Evolutionary conservation across 2,113 vertebrate species (phyloP), one percentile per base, ranked within the genome.

Genomic region (Pogona vitticeps): DNA sequence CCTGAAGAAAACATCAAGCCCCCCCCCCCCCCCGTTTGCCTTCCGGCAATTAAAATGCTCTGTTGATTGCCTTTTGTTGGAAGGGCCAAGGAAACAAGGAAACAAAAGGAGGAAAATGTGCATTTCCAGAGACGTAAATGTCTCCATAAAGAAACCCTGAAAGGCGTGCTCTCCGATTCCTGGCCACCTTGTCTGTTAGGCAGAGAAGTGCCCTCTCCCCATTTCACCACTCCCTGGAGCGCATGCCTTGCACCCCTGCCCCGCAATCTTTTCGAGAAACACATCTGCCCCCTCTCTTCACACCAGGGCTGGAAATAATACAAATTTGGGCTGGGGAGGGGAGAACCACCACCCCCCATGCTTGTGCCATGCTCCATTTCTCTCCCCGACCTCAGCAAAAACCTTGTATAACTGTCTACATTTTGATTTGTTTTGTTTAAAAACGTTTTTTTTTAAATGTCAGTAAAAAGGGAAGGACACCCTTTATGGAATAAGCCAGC

Each of bases 11-110:
- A 71, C 42, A 13, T 17, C 17, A 40, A 23, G 73, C 23, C 20
- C 38, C 26, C 10, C 10, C n/a, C n/a, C n/a, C n/a, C n/a, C n/a
- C n/a, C n/a, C n/a, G n/a, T n/a, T n/a, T n/a, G 82, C 23, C 52
- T 86, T 80, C 58, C 78, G 31, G 76, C 67, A 86, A 86, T 42
- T 86, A 58, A 72, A 46, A 6, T 2, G 46, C 76, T 71, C 68
- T 3, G 23, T 21, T 80, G 84, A 80, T 80, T 86, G n/a, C 10
- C 15, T 72, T 86, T 63, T 80, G 38, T n/a, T 78, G 38, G 52
- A 77, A 40, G 76, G 40, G 84, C 58, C 61, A 86, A 42, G 52
- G 67, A 86, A 79, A 72, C 76, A 80, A 86, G 52, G 67, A 86
- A 79, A 72, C 76, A 79, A 86, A 79, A 58, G 67, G 76, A 59